These are phyloP conservation scores for Muschampia plurimacula DNA, from an alignment of 2,888 invertebrate species.

Conservation along the genomic window DNA sequence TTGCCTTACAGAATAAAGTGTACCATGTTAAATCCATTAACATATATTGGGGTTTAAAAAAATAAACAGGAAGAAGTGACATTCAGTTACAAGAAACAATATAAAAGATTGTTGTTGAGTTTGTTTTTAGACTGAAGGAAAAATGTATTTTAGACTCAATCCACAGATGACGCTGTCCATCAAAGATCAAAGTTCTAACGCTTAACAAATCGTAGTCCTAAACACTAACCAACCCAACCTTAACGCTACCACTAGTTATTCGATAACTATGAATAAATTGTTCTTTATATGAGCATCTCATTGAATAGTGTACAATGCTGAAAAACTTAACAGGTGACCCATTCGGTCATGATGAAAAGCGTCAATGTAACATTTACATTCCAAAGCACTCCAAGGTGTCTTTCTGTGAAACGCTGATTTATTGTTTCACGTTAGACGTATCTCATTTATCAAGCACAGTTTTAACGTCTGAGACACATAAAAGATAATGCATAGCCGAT, in stretches of 20 bases:
- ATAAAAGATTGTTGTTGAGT: background rate
- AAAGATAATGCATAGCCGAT: conserved; percentile 65
- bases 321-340: conserved; percentile 42
- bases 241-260: conserved; percentile 47
- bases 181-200: conserved; percentile 55
- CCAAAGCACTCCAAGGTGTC: conserved; percentile 49
- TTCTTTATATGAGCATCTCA: background rate
- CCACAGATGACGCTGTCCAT: conserved; percentile 54
- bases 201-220: conserved; percentile 58
- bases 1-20: background rate
- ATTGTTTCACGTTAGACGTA: conserved; percentile 66
- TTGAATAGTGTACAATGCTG: conserved; percentile 51
- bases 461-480: conserved; percentile 67
- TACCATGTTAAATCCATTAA: too few relatives aligned
- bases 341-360: conserved; percentile 41
- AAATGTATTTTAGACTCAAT: conserved; percentile 53
- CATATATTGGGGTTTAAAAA: too few relatives aligned
- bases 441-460: conserved; percentile 74
- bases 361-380: conserved; percentile 4
- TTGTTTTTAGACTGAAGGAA: conserved; percentile 32
- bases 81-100: background rate
- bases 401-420: conserved; percentile 66
- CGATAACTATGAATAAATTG: conserved; percentile 10
- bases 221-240: conserved; percentile 55
- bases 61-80: background rate